Base-by-base conservation (phyloP, 2,888 invertebrate species). In the Pardosa pseudoannulata region DNA sequence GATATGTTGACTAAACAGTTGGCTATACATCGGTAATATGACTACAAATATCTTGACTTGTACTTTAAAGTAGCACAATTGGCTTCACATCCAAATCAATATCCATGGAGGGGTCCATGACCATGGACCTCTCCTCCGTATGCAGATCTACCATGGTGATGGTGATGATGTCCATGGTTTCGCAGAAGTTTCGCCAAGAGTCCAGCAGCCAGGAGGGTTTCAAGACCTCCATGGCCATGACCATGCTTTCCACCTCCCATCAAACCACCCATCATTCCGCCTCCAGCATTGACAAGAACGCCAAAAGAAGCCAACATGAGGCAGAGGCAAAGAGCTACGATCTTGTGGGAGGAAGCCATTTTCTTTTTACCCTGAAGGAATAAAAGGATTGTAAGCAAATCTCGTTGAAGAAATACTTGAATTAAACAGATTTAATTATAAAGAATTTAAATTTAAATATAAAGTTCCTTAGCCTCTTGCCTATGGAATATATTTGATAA, bases 271-370 rank as follows among this genome's bases (percentile, higher is more conserved):
- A 67, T 67, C 67, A 67, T 67, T 5, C 67, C 67, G 1, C 23
- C 13, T 13, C 29, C 31, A 0, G 31, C 67, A 16, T 31, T 31
- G 19, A 31, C 67, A n/a, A 31, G n/a, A 5, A 67, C 31, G 16
- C 31, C 29, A 0, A 28, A 67, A 3, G 67, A 29, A 1, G 67
- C 31, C 67, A 67, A 7, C 31, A 67, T 31, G 16, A 67, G 13
- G 31, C 31, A 67, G 16, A 67, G 31, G 32, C 50, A 76, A 19
- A 76, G 13, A 19, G 46, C 29, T 9, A 76, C 19, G 27, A 76
- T 46, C 16, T 76, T 76, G 19, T 76, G 76, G 27, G 76, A 76
- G 13, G 31, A 68, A 9, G 76, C 67, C 76, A 76, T 76, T 67
- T n/a, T n/a, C n/a, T n/a, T n/a, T 27, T 2, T 5, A 36, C 5